Percentiles rank a stretch among this genome's conserved stretches.
Conservation (phyloP, 2,113 vertebrate species). For the Eonycteris spelaea region DNA sequence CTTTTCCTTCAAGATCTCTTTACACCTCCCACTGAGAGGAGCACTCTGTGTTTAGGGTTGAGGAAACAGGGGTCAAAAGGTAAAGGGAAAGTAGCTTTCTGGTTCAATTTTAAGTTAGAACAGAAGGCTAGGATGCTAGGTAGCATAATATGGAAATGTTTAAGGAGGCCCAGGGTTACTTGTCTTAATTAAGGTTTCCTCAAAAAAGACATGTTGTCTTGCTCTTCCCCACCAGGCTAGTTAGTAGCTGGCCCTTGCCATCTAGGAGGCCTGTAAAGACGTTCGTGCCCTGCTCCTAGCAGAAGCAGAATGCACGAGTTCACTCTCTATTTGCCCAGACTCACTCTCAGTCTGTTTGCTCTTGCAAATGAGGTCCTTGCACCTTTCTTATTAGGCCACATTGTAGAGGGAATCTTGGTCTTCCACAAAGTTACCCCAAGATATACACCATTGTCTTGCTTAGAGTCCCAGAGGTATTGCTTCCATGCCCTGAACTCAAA, state of each 20-base stretch:
- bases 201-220: not conserved
- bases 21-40: slow-evolving; percentile 49
- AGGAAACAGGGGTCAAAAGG: slow-evolving; percentile 62
- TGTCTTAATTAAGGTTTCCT: not conserved
- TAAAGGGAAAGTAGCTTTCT: slow-evolving; percentile 51
- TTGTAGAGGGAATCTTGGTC: not conserved
- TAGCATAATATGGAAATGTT: not conserved
- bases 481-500: not conserved
- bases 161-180: not conserved
- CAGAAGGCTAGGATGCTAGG: not conserved
- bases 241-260: not conserved
- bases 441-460: not conserved
- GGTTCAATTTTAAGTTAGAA: not conserved
- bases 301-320: not conserved
- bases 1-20: slow-evolving; percentile 29
- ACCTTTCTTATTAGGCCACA: not conserved
- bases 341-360: not conserved
- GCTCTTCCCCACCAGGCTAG: not conserved
- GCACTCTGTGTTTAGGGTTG: not conserved
- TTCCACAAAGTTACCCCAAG: not conserved
- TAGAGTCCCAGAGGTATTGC: not conserved
- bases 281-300: not conserved
- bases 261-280: not conserved
- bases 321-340: not conserved
- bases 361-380: not conserved